These are phyloP conservation scores for Trachelus troglodyta DNA, from an alignment of 2,888 invertebrate species.

Conservation along the genomic window DNA sequence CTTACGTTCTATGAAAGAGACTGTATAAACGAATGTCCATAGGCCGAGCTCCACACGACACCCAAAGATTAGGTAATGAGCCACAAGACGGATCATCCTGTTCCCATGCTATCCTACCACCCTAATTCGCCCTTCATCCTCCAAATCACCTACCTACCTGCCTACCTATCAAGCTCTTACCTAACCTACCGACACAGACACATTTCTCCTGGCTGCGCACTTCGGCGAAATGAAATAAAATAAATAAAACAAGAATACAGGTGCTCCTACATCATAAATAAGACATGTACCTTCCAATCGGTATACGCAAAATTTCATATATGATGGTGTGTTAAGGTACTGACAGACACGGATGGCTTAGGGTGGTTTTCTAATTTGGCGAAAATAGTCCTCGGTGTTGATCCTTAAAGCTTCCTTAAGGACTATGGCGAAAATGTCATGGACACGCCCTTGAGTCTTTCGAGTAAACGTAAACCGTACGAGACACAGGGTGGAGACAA, in stretches of 20 bases:
- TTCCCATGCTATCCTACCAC: constrained; percentile 33
- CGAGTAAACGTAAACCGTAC: not conserved
- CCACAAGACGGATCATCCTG: constrained; percentile 42
- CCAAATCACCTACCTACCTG: constrained; percentile 16
- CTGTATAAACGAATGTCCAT: constrained; percentile 4
- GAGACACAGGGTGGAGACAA: not conserved
- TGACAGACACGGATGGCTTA: not conserved
- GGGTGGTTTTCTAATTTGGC: not conserved
- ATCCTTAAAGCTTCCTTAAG: not conserved
- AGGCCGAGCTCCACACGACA: constrained; percentile 28
- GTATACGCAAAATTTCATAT: not conserved
- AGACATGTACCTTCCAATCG: not conserved
- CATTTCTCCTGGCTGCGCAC: not conserved
- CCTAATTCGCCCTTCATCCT: constrained; percentile 19
- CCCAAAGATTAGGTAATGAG: constrained; percentile 39
- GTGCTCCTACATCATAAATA: not conserved
- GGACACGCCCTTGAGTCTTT: constrained; percentile 6
- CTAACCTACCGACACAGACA: not conserved
- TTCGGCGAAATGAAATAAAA: constrained; percentile 13
- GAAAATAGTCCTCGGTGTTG: not conserved
- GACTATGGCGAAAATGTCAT: not conserved
- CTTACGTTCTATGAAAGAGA: not conserved
- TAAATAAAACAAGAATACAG: not conserved
- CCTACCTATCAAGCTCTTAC: constrained; percentile 4
- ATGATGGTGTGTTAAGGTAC: not conserved